Base-by-base conservation (phyloP, 2,888 invertebrate species). In the Ophion ellenae region DNA sequence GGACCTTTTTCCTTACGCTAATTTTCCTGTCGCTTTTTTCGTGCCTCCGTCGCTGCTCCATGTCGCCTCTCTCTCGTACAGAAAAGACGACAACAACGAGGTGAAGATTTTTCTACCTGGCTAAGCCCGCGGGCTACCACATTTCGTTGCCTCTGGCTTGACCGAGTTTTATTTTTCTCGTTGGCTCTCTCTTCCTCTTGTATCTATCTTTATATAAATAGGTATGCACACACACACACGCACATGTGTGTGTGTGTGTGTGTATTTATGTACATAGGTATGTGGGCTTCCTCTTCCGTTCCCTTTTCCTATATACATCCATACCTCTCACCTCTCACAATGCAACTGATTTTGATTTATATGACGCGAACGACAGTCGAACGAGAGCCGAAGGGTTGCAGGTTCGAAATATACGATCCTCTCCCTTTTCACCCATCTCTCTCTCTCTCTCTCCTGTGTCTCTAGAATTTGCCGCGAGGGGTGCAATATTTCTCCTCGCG, bases 281-380 rank as follows among this genome's bases (percentile, higher is more conserved):
- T 77, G 24, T 77, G 57, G 57, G 10, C n/a, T 63, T 17, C 57
- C 53, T 75, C 53, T 63, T 64, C 28, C 63, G 40, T 45, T 82
- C 64, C 64, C 73, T 69, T 69, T 81, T 36, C 14, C 74, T 32
- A 36, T 63, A 57, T 75, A 79, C 36, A 70, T 53, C 59, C 47
- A 53, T 24, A 9, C 47, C 88, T 87, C 88, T 83, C 82, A 81
- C 71, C 84, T 77, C 78, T 85, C 82, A 93, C 94, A 94, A 94
- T 93, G 90, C 90, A 88, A 90, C 92, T 93, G 93, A 94, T 93
- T 94, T 94, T 94, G 94, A 94, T 94, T 94, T 94, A 94, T 93
- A 92, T 91, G 93, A 92, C 92, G 91, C 92, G 91, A 93, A 90
- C 92, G 93, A 92, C 93, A 92, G 91, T 89, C 90, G 90, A 89